Evolutionary conservation across 2,113 vertebrate genomes (phyloP).

Genomic region (Lipotes vexillifer): DNA sequence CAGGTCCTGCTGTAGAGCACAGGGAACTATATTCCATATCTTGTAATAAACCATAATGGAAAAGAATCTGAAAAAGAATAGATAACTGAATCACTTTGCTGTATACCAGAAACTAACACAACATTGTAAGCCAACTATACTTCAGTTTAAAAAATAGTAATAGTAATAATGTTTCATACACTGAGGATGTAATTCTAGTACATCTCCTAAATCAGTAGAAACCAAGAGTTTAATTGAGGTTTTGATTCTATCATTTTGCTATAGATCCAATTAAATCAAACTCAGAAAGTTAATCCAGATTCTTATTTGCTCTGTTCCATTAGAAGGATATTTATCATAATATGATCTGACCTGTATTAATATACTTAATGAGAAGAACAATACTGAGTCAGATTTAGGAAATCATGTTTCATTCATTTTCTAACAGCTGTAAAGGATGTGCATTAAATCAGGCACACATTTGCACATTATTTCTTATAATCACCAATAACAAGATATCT

Average conservation of each 20-base stretch:
- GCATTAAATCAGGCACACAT: neutral
- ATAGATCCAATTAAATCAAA: neutral
- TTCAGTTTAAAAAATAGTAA: neutral
- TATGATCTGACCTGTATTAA: neutral
- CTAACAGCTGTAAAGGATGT: neutral
- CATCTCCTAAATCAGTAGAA: neutral
- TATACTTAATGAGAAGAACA: neutral
- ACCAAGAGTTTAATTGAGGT: neutral
- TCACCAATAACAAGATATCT: neutral
- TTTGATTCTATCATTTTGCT: neutral
- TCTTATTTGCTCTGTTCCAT: neutral
- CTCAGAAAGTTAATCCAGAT: neutral
- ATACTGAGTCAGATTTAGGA: neutral
- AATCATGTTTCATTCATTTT: constrained; percentile 3
- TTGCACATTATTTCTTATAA: neutral
- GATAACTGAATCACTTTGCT: neutral
- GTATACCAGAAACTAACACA: neutral
- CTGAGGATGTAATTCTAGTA: neutral
- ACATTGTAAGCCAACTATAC: neutral
- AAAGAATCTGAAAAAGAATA: neutral
- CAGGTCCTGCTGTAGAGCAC: neutral
- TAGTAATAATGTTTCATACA: neutral
- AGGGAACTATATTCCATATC: neutral
- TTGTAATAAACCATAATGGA: neutral
- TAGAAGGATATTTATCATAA: neutral